Percentiles rank a stretch among this genome's conserved stretches.
phyloP scores from a whole-genome alignment of 2,888 invertebrate species.

The Yponomeuta plumbellus region DNA sequence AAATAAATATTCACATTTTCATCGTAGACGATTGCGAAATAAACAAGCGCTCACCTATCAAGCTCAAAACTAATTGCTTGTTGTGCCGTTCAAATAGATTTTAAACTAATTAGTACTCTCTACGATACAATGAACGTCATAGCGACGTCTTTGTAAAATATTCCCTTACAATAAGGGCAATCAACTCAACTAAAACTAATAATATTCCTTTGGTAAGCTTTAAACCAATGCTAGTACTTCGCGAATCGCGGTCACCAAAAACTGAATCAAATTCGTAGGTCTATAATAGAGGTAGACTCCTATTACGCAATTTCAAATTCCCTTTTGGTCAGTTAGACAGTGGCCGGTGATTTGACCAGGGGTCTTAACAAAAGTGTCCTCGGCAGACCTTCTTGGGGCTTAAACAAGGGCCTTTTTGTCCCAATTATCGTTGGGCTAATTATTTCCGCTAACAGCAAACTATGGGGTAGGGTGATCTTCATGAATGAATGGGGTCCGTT shows the following conservation, averaged over 20 bases:
- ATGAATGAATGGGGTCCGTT: constrained; percentile 1
- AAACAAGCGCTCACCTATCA: too few relatives aligned
- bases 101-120: background rate
- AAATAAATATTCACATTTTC: background rate
- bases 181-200: constrained; percentile 29
- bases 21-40: background rate
- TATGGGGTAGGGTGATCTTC: constrained; percentile 25
- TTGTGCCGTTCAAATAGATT: background rate
- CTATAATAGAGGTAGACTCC: constrained; percentile 10
- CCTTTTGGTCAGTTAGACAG: constrained; percentile 55
- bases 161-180: constrained; percentile 44
- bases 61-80: background rate
- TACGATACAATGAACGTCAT: constrained; percentile 14
- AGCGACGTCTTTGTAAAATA: constrained; percentile 22
- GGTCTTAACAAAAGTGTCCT: constrained; percentile 61
- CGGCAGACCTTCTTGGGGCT: constrained; percentile 55
- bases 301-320: constrained; percentile 62
- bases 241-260: background rate
- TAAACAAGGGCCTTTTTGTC: constrained; percentile 66
- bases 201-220: background rate
- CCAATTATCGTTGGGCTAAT: constrained; percentile 64
- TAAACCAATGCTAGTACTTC: background rate
- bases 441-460: constrained; percentile 60
- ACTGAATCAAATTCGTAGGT: background rate
- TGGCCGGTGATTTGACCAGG: constrained; percentile 26